Base-by-base conservation (phyloP, 2,113 vertebrate genomes). In the Ctenomys sociabilis region DNA sequence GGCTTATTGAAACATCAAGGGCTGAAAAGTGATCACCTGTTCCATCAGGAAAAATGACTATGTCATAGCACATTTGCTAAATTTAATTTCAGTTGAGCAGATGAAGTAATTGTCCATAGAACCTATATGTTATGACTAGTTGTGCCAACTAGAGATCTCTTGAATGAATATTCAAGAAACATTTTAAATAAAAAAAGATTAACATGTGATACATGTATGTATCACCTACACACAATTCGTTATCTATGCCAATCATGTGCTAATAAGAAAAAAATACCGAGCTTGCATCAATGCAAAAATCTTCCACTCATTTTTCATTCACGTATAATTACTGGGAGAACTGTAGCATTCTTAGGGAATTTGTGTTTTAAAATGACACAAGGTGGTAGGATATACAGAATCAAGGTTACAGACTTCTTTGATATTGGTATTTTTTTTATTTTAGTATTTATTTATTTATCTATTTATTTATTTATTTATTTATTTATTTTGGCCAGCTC, bases 361-460 rank as follows among this genome's bases (percentile, higher is more conserved):
- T 88, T 77, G 35, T 92, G 45, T 61, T 92, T 94, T 83, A 49
- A 87, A 94, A 73, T 81, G 26, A 84, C 72, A 16, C 9, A n/a
- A 64, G 8, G 49, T 13, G 28, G 57, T 21, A 81, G 22, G n/a
- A 85, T 30, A 85, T 88, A 85, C 26, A 75, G 24, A 26, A 82
- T 85, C 43, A 26, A 61, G 75, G 32, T 54, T 40, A 85, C 32
- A 22, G 0, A 72, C 22, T 85, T 96, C 24, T 88, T 88, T 80
- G n/a, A 78, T 81, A 90, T 24, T 68, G 63, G 10, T 52, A 13
- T 17, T 54, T 49, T 94, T 94, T 83, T 19, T 57, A 57, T 57
- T 57, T 57, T 17, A 17, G 16, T 57, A 54, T 57, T 57, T 57
- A 57, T 57, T 57, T 57, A 57, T 57, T 57, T 57, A 5, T 54